phyloP scores from a whole-genome alignment of 2,888 invertebrate genomes.

The Stenurella melanura region DNA sequence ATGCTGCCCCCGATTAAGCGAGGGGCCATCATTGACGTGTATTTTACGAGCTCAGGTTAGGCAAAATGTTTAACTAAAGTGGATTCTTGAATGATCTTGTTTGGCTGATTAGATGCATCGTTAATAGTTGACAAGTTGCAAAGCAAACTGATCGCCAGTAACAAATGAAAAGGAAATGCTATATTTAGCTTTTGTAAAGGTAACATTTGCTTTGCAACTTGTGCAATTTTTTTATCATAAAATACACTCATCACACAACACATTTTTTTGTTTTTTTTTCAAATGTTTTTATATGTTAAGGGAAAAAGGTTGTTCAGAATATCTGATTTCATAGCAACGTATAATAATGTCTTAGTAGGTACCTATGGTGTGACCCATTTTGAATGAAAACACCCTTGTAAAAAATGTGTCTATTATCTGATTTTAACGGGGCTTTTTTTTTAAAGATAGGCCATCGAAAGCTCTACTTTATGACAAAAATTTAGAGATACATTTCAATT shows the following conservation, averaged over 20 bases:
- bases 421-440: no score
- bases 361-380: no score
- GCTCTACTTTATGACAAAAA: no score
- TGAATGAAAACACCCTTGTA: no score
- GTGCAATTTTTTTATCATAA: neutral
- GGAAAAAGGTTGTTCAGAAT: neutral
- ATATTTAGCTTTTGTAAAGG: neutral
- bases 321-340: no score
- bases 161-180: neutral
- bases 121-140: slow-evolving; percentile 5
- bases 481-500: no score
- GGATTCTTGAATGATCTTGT: slow-evolving; percentile 27
- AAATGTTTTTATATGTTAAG: neutral
- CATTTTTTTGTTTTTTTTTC: neutral
- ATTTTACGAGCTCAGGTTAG: slow-evolving; percentile 91
- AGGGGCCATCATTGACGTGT: slow-evolving; percentile 88
- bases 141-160: neutral
- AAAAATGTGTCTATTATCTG: no score
- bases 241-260: neutral
- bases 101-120: slow-evolving; percentile 26
- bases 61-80: slow-evolving; percentile 29
- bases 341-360: no score
- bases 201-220: neutral
- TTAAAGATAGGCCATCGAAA: no score
- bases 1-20: slow-evolving; percentile 88